Conservation (phyloP, 1,140 invertebrate species). For the Lordiphosa stackelbergi region DNA sequence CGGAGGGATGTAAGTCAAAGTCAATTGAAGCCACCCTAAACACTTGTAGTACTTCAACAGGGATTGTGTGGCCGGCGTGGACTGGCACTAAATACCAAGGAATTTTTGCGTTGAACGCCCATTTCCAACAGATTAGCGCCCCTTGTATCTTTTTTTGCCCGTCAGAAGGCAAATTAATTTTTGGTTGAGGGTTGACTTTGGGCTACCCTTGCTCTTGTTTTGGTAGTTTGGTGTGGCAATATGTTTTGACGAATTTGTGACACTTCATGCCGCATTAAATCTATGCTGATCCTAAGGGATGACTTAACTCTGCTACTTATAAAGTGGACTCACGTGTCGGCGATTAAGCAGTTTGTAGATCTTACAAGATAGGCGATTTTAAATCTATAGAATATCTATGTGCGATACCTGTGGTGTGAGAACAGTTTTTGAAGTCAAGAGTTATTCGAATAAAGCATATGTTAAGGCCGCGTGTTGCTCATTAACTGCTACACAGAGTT, state of each 20-base stretch:
- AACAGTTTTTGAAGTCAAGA: constrained; percentile 7
- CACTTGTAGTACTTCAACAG: constrained; percentile 54
- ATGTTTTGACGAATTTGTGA: constrained; percentile 76
- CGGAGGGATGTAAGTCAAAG: constrained; percentile 28
- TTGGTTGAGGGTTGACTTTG: constrained; percentile 41
- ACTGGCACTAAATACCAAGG: constrained; percentile 59
- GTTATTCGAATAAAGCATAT: neutral
- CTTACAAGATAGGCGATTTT: constrained; percentile 9
- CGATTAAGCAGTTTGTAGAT: constrained; percentile 48
- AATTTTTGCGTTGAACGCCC: constrained; percentile 70
- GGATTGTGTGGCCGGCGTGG: constrained; percentile 4
- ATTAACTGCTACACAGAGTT: constrained; percentile 19
- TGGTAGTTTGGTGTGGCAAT: constrained; percentile 53
- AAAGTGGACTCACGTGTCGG: constrained; percentile 65
- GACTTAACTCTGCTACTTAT: constrained; percentile 18
- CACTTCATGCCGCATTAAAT: constrained; percentile 72
- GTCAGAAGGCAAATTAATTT: constrained; percentile 47
- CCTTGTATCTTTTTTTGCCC: constrained; percentile 18
- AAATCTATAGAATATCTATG: constrained; percentile 13
- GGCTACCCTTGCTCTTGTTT: constrained; percentile 42
- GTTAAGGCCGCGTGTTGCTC: neutral
- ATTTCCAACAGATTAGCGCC: constrained; percentile 59
- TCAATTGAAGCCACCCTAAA: constrained; percentile 60
- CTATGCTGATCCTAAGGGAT: constrained; percentile 25
- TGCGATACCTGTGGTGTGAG: constrained; percentile 48